Evolutionary conservation across 2,797 vertebrate genomes (phyloP).

Genomic region (Pangasius sanitwongsei): DNA sequence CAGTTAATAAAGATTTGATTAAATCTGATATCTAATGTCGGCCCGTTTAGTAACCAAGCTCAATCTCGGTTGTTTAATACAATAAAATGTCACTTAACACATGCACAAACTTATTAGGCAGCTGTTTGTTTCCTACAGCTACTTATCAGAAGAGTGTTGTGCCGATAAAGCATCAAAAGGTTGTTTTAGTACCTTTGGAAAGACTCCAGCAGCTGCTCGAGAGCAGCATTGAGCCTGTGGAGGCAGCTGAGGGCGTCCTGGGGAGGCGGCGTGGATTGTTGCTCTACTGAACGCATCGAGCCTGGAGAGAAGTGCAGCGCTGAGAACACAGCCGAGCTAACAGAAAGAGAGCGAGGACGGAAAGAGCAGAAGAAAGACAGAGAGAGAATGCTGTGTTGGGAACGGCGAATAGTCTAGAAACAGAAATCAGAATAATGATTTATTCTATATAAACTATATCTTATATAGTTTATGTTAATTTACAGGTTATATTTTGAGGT

Average conservation of each 20-base stretch:
- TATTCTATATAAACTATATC: background rate
- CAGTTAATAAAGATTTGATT: background rate
- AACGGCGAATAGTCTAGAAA: background rate
- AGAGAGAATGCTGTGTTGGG: background rate
- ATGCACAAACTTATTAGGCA: background rate
- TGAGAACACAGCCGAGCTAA: constrained; percentile 74
- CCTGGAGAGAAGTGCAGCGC: constrained; percentile 71
- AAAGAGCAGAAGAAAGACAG: background rate
- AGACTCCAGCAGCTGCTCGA: constrained; percentile 82
- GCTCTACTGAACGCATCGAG: constrained; percentile 60
- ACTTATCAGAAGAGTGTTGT: background rate
- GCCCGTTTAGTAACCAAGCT: background rate
- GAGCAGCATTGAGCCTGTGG: constrained; percentile 79
- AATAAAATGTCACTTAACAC: background rate
- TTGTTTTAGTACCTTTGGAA: constrained; percentile 81
- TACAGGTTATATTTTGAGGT: background rate
- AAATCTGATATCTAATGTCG: background rate
- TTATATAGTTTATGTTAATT: background rate
- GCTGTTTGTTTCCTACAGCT: background rate
- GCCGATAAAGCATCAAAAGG: background rate
- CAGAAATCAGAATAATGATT: background rate
- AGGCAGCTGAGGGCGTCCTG: constrained; percentile 80
- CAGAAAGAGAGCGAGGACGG: background rate
- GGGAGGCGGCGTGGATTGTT: constrained; percentile 66
- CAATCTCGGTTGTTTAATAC: background rate